Evolutionary conservation across 2,797 vertebrate species (phyloP), one percentile per base, ranked within the genome.

Genomic region (Melanotaenia maccullochi): DNA sequence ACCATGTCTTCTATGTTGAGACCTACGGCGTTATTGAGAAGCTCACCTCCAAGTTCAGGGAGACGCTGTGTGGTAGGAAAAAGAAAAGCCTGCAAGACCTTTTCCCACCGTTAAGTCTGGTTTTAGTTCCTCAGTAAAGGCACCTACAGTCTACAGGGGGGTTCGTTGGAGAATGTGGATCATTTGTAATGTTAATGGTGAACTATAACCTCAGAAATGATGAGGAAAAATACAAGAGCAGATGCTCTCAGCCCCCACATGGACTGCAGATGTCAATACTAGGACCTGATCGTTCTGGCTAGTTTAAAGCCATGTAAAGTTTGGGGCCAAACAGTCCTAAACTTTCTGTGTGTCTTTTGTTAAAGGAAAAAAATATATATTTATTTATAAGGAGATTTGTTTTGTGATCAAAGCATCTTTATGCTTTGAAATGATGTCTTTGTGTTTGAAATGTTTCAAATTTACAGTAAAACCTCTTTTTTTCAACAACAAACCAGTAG

Each of bases 1-100:
- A 99, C 32, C 97, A 99, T 0, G 92, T 98, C 66, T 97, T 97
- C 92, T 98, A 97, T 0, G 97, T 98, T 90, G 97, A 99, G 92
- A 97, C 96, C 28, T 98, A 97, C 0, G 96, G 96, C 0, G 96
- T 98, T 70, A 99, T 99, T 0, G 96, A 99, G 93, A 98, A 97
- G 82, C 95, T 98, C 74, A 96, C 97, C 14, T 95, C 96, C 65
- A 96, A 95, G 85, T 98, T 99, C 92, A 95, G 95, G 91, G 93
- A 96, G 82, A 96, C 96, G 4, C 92, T 99, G 83, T 99, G 97
- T 22, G 94, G 94, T 95, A 95, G 90, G 94, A 90, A 77, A 70
- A 70, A 80, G 58, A 79, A 20, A 44, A 62, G 74, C 66, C 65
- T 22, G 16, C 55, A 0, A 72, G 65, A 84, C 44, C 63, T 60